Conservation (phyloP, 2,797 vertebrate genomes). For the Oreonectes daqikongensis region DNA sequence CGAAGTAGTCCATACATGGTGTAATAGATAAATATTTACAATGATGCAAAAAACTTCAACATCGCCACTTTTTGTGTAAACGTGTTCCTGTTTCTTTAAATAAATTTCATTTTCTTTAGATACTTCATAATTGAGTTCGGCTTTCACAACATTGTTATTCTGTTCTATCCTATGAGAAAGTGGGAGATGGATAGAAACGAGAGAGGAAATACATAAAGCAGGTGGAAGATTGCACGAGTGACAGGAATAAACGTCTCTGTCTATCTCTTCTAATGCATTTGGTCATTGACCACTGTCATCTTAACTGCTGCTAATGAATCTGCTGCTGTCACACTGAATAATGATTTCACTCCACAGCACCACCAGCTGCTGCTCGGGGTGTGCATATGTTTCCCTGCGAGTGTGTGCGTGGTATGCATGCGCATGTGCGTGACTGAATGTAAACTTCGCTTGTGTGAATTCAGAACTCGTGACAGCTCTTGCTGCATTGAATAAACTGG, state of each 20-base stretch:
- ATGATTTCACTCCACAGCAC: constrained; percentile 42
- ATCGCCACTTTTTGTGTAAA: no score
- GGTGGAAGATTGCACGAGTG: constrained; percentile 11
- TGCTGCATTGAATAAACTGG: constrained; percentile 32
- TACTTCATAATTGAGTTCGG: no score
- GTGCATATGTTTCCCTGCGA: constrained; percentile 31
- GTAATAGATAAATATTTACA: no score
- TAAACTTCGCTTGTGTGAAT: constrained; percentile 23
- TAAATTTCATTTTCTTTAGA: neutral
- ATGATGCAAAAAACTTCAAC: no score
- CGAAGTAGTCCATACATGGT: no score
- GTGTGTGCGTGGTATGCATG: neutral
- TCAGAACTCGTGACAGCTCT: neutral
- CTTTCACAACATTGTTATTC: neutral
- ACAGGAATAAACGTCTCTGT: constrained; percentile 25
- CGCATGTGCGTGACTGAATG: constrained; percentile 10
- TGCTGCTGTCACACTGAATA: constrained; percentile 45
- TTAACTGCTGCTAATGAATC: constrained; percentile 52
- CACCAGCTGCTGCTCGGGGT: constrained; percentile 30
- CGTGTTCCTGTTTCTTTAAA: no score
- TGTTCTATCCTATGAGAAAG: neutral
- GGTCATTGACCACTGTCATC: constrained; percentile 48
- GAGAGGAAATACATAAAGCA: neutral
- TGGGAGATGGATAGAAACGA: neutral
- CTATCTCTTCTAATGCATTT: constrained; percentile 37